Percentiles rank a stretch among this genome's conserved stretches.
These are phyloP conservation scores for Anagyrus pseudococci DNA, from an alignment of 2,888 invertebrate genomes.

Conservation along the genomic window DNA sequence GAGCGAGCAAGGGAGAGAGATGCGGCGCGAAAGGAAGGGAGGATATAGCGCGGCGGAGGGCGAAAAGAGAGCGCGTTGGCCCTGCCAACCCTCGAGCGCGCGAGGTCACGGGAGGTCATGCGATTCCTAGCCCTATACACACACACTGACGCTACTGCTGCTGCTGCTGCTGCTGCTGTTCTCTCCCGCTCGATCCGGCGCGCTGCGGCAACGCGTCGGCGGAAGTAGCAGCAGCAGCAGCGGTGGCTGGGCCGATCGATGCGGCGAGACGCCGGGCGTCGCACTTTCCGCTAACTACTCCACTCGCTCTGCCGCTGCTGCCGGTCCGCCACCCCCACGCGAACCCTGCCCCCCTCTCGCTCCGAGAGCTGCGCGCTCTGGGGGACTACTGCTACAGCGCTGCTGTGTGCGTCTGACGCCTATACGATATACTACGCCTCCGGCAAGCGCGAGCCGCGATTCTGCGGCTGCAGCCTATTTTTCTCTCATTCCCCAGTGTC, in stretches of 20 bases:
- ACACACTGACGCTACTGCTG: no score
- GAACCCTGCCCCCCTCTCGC: slow-evolving; percentile 11
- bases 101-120: slow-evolving; percentile 49
- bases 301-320: slow-evolving; percentile 6
- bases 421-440: no score
- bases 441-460: no score
- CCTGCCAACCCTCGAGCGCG: slow-evolving; percentile 41
- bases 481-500: no score
- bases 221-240: slow-evolving; percentile 4
- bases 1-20: slow-evolving; percentile 17
- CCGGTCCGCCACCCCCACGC: slow-evolving; percentile 4
- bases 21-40: slow-evolving; percentile 12
- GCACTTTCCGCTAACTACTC: slow-evolving; percentile 48
- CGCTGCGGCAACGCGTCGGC: slow-evolving; percentile 37
- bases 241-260: slow-evolving; percentile 55
- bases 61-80: slow-evolving; percentile 32
- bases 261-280: slow-evolving; percentile 62
- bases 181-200: no score
- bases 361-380: background rate
- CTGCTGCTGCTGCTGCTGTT: no score
- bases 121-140: slow-evolving; percentile 46
- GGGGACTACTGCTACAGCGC: background rate
- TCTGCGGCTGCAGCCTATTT: no score
- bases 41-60: slow-evolving; percentile 1
- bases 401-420: background rate